Conservation (phyloP, 1,140 invertebrate genomes). For the Reticulitermes speratus region DNA sequence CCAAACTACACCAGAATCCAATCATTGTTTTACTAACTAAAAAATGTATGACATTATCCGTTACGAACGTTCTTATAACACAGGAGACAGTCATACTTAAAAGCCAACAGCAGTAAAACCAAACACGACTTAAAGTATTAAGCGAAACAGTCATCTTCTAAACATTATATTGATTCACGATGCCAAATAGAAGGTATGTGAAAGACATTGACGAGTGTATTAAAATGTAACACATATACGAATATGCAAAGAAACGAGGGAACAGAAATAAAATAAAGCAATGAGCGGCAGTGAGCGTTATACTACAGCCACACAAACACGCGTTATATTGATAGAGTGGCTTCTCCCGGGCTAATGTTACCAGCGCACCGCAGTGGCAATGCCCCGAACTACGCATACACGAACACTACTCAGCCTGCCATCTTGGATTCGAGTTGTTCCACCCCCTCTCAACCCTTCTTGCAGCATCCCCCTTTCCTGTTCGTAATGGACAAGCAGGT, state of each 20-base stretch:
- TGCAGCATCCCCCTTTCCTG: not conserved
- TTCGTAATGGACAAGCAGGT: not conserved
- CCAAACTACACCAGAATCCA: not conserved
- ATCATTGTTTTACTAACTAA: not conserved
- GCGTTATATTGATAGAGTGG: slow-evolving; percentile 4
- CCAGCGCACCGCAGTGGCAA: slow-evolving; percentile 3
- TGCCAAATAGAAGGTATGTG: not conserved
- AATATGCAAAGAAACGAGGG: not conserved
- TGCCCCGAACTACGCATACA: slow-evolving; percentile 16
- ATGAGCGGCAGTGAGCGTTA: not conserved
- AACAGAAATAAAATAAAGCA: not conserved
- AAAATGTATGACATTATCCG: not conserved
- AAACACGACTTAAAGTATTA: slow-evolving; percentile 3
- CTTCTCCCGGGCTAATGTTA: not conserved
- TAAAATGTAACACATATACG: not conserved
- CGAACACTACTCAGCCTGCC: not conserved
- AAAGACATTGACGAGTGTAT: not conserved
- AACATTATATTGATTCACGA: not conserved
- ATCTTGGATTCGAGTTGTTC: slow-evolving; percentile 15
- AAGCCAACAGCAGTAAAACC: not conserved
- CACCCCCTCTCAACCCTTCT: not conserved
- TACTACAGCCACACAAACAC: slow-evolving; percentile 3
- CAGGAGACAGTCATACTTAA: not conserved
- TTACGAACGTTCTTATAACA: not conserved
- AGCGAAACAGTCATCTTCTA: not conserved